These are phyloP conservation scores for Hydractinia symbiolongicarpus DNA, from an alignment of 30 jellyfish, hydroid and myxozoan species.

Conservation along the genomic window DNA sequence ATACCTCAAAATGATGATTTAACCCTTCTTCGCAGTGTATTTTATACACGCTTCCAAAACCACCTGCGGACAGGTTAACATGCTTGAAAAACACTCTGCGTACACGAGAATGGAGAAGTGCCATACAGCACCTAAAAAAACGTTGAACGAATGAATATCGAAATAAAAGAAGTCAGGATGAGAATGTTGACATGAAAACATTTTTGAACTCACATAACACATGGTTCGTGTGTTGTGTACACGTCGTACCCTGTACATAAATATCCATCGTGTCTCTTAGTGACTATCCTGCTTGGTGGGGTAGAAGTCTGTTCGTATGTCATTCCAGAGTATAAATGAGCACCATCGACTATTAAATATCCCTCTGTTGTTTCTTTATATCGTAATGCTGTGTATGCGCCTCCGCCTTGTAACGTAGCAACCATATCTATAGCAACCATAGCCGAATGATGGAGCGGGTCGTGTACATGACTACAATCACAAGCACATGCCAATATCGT, in stretches of 20 bases:
- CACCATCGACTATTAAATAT: neutral
- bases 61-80: constrained; percentile 51
- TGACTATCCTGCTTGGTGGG: neutral
- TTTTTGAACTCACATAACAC: constrained; percentile 58
- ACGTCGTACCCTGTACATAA: constrained; percentile 80
- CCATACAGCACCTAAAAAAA: constrained; percentile 78
- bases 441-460: constrained; percentile 67
- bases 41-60: constrained; percentile 51
- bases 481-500: constrained; percentile 52
- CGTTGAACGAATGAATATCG: neutral
- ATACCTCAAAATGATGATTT: constrained; percentile 87
- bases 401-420: constrained; percentile 75
- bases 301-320: neutral
- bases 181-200: neutral
- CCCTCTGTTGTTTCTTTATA: neutral
- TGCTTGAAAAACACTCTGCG: constrained; percentile 60
- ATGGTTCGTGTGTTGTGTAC: constrained; percentile 74
- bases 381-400: constrained; percentile 36
- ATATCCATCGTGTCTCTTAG: constrained; percentile 27
- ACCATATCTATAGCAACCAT: constrained; percentile 76
- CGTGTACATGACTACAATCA: constrained; percentile 45
- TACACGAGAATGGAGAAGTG: constrained; percentile 78
- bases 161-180: neutral
- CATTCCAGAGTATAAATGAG: neutral
- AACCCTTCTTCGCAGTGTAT: constrained; percentile 68